phyloP scores from a whole-genome alignment of 2,888 invertebrate species.

The Parnassius smintheus region DNA sequence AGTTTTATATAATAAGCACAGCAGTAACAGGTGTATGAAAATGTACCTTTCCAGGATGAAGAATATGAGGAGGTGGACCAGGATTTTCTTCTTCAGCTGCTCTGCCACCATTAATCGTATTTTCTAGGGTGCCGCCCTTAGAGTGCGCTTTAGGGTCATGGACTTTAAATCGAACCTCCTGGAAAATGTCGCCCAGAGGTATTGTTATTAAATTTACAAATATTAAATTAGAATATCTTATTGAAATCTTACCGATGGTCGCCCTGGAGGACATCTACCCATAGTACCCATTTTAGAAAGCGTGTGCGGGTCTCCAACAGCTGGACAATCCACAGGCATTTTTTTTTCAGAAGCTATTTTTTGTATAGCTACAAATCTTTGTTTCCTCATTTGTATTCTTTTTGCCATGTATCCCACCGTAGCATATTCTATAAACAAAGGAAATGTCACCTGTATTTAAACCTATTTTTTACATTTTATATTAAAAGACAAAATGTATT shows the following conservation, averaged over 20 bases:
- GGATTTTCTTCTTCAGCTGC: slow-evolving; percentile 84
- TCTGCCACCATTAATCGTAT: slow-evolving; percentile 92
- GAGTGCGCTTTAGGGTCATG: slow-evolving; percentile 96
- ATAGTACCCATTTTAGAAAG: slow-evolving; percentile 89
- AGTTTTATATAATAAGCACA: neutral
- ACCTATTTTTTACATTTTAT: slow-evolving; percentile 85
- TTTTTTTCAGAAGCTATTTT: slow-evolving; percentile 96
- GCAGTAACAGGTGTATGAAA: neutral
- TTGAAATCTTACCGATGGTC: slow-evolving; percentile 69
- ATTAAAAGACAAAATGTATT: slow-evolving; percentile 72
- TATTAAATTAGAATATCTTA: neutral
- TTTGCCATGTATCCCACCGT: slow-evolving; percentile 99
- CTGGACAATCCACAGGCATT: slow-evolving; percentile 89
- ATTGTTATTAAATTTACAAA: slow-evolving; percentile 22
- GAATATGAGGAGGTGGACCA: slow-evolving; percentile 86
- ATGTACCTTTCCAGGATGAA: slow-evolving; percentile 91
- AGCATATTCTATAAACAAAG: slow-evolving; percentile 89
- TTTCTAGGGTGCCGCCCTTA: slow-evolving; percentile 94
- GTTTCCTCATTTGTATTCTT: slow-evolving; percentile 97
- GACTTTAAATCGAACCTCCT: slow-evolving; percentile 97
- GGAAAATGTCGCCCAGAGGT: slow-evolving; percentile 51
- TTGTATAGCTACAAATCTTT: slow-evolving; percentile 92
- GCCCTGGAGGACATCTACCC: slow-evolving; percentile 79
- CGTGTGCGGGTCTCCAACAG: slow-evolving; percentile 84
- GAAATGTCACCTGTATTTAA: neutral